phyloP scores from a whole-genome alignment of 2,113 vertebrate species.

The Rhadina sibilatrix region DNA sequence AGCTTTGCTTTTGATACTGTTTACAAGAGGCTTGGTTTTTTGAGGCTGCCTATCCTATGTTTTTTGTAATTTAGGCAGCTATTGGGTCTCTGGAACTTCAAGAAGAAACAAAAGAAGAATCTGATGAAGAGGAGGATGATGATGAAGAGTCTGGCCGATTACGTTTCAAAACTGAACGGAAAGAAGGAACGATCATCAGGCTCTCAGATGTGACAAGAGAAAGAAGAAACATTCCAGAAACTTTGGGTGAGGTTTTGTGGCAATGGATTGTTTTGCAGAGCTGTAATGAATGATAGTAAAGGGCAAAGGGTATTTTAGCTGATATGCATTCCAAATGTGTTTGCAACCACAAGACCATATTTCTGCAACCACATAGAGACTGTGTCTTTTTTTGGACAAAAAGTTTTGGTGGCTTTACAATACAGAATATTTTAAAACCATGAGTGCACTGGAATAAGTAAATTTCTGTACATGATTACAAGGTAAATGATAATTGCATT shows the following conservation, averaged over 20 bases:
- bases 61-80: conserved; percentile 72
- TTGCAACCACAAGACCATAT: rapidly evolving
- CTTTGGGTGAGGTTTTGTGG: conserved; percentile 81
- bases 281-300: background rate
- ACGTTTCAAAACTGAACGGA: conserved; percentile 95
- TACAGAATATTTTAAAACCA: background rate
- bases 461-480: background rate
- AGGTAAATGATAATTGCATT: background rate
- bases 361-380: background rate
- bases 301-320: background rate
- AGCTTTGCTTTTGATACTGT: background rate
- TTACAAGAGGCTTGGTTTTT: background rate
- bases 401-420: background rate
- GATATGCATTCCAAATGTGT: background rate
- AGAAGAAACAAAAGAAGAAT: conserved; percentile 79
- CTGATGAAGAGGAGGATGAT: conserved; percentile 94
- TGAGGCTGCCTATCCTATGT: background rate
- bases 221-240: conserved; percentile 95
- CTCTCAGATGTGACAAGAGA: conserved; percentile 87
- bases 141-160: conserved; percentile 89
- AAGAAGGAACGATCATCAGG: conserved; percentile 89
- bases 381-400: rapidly evolving
- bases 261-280: background rate
- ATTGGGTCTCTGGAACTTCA: conserved; percentile 77
- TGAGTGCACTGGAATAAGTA: background rate